Base-by-base conservation (phyloP, 2,888 invertebrate species). In the Eustalomyia histrio region DNA sequence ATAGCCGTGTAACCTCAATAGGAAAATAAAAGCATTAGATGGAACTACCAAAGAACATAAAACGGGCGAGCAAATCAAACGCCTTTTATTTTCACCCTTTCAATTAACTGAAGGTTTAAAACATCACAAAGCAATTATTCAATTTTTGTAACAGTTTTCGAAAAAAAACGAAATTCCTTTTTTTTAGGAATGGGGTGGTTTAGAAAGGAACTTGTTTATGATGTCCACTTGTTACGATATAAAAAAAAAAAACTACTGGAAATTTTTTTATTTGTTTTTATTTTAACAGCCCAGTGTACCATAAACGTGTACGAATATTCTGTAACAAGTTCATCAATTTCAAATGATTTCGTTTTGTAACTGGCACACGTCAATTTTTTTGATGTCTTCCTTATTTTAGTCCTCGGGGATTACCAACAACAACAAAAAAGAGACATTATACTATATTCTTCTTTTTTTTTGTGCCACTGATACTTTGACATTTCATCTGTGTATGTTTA, bases 1-100 rank as follows among this genome's bases (percentile, higher is more conserved):
- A 90, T 90, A 90, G 86, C 86, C 90, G 90, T 90, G 90, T 87
- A 89, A 89, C 88, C 90, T 87, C 87, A 86, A 29, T 7, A 58
- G 35, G 12, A 43, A 72, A 57, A n/a, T n/a, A n/a, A 72, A 57
- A 43, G 53, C 57, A 50, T 67, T 73, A 68, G 78, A 78, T 53
- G 24, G 33, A 50, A 14, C 43, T 10, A 39, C 55, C 21, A 57
- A 60, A 2, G 17, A 16, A 69, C 24, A 39, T 16, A 33, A 21
- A 53, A 29, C 53, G 53, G 53, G 33, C 57, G 35, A 21, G 43
- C 29, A 14, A 47, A 72, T 74, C 83, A 73, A 69, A 76, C 81
- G 85, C 85, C 86, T 50, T 21, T 71, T 60, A 64, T 65, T 69
- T 58, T 63, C 89, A 86, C 87, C 89, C 89, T 88, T 88, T 87